Percentiles rank a stretch among this genome's conserved stretches.
Conservation (phyloP, 2,797 vertebrate species). For the Helicolenus hilgendorfi region DNA sequence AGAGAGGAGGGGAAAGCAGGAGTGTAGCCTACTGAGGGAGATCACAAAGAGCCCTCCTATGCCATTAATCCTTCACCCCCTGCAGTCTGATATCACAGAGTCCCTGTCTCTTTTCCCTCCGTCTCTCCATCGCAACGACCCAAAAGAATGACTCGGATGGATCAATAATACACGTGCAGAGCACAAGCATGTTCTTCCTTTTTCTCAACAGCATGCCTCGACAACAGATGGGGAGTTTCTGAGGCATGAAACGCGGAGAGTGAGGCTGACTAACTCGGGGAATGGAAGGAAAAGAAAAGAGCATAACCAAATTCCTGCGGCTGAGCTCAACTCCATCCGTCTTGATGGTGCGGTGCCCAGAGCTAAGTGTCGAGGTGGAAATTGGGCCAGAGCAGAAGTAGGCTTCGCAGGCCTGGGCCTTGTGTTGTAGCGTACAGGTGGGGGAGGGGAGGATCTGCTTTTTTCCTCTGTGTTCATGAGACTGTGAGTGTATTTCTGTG, state of each 20-base stretch:
- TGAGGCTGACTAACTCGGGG: constrained; percentile 43
- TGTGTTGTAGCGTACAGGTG: constrained; percentile 45
- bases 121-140: constrained; percentile 31
- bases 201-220: constrained; percentile 45
- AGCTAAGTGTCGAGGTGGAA: constrained; percentile 66
- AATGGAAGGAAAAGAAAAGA: constrained; percentile 38
- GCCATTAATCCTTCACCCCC: constrained; percentile 79
- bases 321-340: constrained; percentile 57
- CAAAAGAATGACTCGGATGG: constrained; percentile 8
- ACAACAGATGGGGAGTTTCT: constrained; percentile 81
- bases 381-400: constrained; percentile 63
- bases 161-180: constrained; percentile 50
- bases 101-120: constrained; percentile 28
- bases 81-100: constrained; percentile 77
- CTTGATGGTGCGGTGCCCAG: constrained; percentile 63
- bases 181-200: constrained; percentile 38
- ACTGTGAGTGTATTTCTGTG: constrained; percentile 4
- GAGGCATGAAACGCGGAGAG: constrained; percentile 75
- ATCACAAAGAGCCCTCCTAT: constrained; percentile 75
- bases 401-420: constrained; percentile 43
- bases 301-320: constrained; percentile 60
- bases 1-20: constrained; percentile 50
- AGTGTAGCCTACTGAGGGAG: constrained; percentile 55
- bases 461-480: constrained; percentile 14
- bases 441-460: constrained; percentile 60